phyloP scores from a whole-genome alignment of 2,888 invertebrate genomes.

The Tenthredo mesomela region DNA sequence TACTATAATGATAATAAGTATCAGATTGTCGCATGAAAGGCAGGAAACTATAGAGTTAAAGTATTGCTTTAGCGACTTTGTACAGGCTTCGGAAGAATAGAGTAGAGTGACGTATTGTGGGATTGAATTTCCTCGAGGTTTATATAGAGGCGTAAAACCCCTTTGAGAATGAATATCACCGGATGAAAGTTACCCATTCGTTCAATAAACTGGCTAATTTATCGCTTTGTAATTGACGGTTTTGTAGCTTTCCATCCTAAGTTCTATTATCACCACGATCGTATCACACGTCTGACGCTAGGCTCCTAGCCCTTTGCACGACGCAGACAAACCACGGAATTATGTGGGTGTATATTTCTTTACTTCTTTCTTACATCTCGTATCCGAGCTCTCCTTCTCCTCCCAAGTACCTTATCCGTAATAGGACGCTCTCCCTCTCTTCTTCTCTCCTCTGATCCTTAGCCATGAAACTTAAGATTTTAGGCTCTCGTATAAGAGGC shows the following conservation, averaged over 20 bases:
- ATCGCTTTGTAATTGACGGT: slow-evolving; percentile 46
- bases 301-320: background rate
- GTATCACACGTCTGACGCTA: slow-evolving; percentile 11
- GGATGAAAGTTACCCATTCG: slow-evolving; percentile 1
- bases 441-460: slow-evolving; percentile 2
- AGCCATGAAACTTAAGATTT: slow-evolving; percentile 33
- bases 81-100: slow-evolving; percentile 37
- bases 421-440: slow-evolving; percentile 5
- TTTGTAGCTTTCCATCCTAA: slow-evolving; percentile 21
- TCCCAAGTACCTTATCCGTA: slow-evolving; percentile 4
- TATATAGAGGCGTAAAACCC: background rate
- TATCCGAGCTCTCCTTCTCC: background rate
- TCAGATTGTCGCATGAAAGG: background rate
- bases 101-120: background rate
- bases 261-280: slow-evolving; percentile 39
- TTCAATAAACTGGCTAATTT: slow-evolving; percentile 11
- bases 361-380: background rate
- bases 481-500: slow-evolving; percentile 64
- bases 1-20: background rate
- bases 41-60: background rate
- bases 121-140: slow-evolving; percentile 14
- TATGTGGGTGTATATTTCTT: slow-evolving; percentile 11
- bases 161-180: background rate
- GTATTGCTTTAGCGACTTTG: background rate
- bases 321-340: background rate